Percentiles rank a stretch among this genome's conserved stretches.
These are phyloP conservation scores for Megalurothrips usitatus DNA, from an alignment of 2,888 invertebrate genomes.

Conservation along the genomic window DNA sequence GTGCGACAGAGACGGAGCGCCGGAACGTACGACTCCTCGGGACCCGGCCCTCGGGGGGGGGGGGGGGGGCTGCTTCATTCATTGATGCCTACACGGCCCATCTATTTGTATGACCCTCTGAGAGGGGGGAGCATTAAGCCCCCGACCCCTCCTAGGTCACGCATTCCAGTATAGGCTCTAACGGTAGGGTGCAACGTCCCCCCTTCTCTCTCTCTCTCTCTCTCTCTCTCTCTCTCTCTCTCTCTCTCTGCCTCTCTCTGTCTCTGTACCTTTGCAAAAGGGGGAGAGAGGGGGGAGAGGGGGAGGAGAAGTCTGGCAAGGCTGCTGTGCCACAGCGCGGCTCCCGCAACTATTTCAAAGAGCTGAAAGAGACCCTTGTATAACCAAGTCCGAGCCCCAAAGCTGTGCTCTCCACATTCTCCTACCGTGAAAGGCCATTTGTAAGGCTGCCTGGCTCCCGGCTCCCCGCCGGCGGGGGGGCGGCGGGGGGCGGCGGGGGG, in stretches of 20 bases:
- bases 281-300: background rate
- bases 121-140: background rate
- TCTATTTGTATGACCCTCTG: background rate
- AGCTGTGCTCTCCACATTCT: constrained; percentile 1
- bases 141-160: background rate
- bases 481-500: background rate
- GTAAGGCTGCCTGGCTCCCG: background rate
- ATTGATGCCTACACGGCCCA: constrained; percentile 11
- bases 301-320: background rate
- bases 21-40: too few relatives aligned
- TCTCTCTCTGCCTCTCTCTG: too few relatives aligned
- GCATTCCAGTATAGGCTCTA: too few relatives aligned
- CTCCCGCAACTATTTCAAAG: constrained; percentile 21
- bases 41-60: too few relatives aligned
- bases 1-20: too few relatives aligned
- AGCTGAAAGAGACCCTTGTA: constrained; percentile 20
- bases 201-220: too few relatives aligned
- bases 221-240: too few relatives aligned
- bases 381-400: constrained; percentile 14
- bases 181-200: too few relatives aligned
- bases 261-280: background rate
- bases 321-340: background rate
- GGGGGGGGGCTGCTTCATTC: background rate
- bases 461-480: background rate
- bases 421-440: background rate